Conservation (phyloP, 1,140 invertebrate species). For the Euborellia annulipes region DNA sequence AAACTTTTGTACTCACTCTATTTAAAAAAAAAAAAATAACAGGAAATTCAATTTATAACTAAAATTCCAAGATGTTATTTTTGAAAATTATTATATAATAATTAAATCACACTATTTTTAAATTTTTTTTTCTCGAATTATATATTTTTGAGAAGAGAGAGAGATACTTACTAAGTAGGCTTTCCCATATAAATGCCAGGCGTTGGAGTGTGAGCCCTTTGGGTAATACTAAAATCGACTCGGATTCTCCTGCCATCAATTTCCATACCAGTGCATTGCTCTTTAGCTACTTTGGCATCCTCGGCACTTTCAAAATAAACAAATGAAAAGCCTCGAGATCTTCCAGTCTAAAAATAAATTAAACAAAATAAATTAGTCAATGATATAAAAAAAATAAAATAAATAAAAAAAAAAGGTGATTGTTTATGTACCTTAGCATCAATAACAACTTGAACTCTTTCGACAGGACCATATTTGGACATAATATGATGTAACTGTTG, state of each 20-base stretch:
- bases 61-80: too few species aligned
- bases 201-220: conserved; percentile 91
- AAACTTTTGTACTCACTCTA: too few species aligned
- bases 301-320: conserved; percentile 82
- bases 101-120: too few species aligned
- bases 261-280: conserved; percentile 82
- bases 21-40: too few species aligned
- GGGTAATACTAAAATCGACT: conserved; percentile 93
- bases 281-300: conserved; percentile 87
- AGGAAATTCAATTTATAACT: too few species aligned
- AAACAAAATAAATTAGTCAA: too few species aligned
- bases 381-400: too few species aligned
- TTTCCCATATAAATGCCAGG: conserved; percentile 97
- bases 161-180: conserved; percentile 55
- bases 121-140: too few species aligned
- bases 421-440: conserved; percentile 92
- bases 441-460: conserved; percentile 88
- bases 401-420: too few species aligned
- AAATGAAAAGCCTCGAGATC: conserved; percentile 93
- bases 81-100: too few species aligned
- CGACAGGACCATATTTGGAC: conserved; percentile 78
- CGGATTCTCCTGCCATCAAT: conserved; percentile 85
- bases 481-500: conserved; percentile 87
- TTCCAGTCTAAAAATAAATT: conserved; percentile 53
- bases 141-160: too few species aligned